phyloP scores from a whole-genome alignment of 2,113 vertebrate genomes.

The Oncorhynchus tshawytscha region DNA sequence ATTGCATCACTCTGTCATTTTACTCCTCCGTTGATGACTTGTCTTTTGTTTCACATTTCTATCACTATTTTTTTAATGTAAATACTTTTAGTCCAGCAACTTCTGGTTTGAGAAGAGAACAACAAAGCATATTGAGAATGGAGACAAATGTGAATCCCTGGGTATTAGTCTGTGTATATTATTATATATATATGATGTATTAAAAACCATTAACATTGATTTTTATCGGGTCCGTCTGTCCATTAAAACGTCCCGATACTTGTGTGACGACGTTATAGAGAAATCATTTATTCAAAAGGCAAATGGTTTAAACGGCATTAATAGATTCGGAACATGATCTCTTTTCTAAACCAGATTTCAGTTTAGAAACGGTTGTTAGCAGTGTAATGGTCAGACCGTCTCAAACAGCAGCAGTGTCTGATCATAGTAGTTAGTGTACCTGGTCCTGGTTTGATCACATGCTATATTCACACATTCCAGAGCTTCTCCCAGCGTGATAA shows the following conservation, averaged over 20 bases:
- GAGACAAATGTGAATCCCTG: constrained; percentile 72
- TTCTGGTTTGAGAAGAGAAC: constrained; percentile 63
- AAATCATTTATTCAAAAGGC: neutral
- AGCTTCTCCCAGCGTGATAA: neutral
- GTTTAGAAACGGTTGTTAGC: too few relatives aligned
- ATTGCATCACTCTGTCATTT: constrained; percentile 47
- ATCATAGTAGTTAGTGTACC: neutral
- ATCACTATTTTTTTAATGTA: constrained; percentile 75
- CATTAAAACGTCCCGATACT: neutral
- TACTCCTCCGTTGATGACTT: constrained; percentile 49
- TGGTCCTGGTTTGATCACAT: neutral
- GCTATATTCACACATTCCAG: neutral
- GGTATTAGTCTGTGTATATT: constrained; percentile 70
- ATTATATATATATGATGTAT: constrained; percentile 70
- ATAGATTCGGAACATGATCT: constrained; percentile 7
- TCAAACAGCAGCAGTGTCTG: neutral
- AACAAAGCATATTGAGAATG: constrained; percentile 58
- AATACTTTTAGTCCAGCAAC: constrained; percentile 74
- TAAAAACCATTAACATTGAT: constrained; percentile 39
- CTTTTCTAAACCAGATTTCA: neutral
- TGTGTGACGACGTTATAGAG: neutral
- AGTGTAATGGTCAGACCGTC: neutral
- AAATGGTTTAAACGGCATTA: too few relatives aligned
- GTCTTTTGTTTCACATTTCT: constrained; percentile 66
- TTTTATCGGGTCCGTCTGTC: neutral